Evolutionary conservation across 2,113 vertebrate species (phyloP).

Genomic region (Microcebus jonahi): DNA sequence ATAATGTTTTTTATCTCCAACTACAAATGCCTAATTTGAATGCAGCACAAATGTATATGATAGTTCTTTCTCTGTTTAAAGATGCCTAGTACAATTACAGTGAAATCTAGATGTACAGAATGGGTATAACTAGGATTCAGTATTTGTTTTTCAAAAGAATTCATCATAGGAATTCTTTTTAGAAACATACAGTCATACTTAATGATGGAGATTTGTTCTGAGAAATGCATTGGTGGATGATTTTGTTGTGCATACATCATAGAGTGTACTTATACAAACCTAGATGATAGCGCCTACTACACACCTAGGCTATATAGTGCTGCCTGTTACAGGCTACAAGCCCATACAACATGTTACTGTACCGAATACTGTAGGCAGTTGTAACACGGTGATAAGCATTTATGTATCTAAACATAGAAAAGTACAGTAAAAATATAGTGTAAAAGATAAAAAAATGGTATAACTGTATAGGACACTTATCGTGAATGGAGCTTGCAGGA

Average conservation of each 20-base stretch:
- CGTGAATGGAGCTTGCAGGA: not conserved
- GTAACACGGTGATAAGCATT: not conserved
- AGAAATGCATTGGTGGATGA: not conserved
- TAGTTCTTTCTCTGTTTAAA: not conserved
- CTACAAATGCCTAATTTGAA: not conserved
- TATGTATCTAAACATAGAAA: not conserved
- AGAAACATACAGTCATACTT: not conserved
- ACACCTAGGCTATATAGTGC: not conserved
- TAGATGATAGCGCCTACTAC: not conserved
- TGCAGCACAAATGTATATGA: not conserved
- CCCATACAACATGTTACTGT: not conserved
- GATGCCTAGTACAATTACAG: not conserved
- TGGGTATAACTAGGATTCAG: not conserved
- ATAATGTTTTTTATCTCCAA: not conserved
- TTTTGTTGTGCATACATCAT: not conserved
- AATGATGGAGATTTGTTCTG: not conserved
- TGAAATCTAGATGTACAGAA: not conserved
- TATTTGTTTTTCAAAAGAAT: not conserved
- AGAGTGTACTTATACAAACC: not conserved
- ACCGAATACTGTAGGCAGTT: not conserved
- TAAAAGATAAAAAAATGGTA: not conserved
- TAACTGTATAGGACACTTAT: not conserved
- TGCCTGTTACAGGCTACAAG: not conserved
- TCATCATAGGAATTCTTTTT: not conserved
- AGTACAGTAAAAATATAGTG: not conserved